Base-by-base conservation (phyloP, 1,140 invertebrate species). In the Bombus confusus region DNA sequence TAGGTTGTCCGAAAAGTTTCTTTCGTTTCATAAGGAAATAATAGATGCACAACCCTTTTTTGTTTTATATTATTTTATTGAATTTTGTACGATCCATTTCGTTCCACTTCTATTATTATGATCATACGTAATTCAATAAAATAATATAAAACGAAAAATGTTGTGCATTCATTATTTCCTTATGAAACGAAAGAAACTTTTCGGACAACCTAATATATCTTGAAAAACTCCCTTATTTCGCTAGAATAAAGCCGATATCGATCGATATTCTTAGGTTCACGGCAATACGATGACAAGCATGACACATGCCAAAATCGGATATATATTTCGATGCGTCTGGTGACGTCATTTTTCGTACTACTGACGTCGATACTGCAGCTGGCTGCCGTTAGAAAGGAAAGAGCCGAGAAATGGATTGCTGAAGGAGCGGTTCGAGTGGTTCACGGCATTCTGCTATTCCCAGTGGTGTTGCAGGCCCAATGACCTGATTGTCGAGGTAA, bases 401-500 rank as follows among this genome's bases (percentile, higher is more conserved):
- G 84, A 80, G 79, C 59, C 68, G 68, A 85, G 83, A 85, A 85
- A 85, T 72, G 77, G 83, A 85, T 85, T 85, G 83, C 77, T 66
- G 83, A 85, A 88, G 87, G 87, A 88, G 87, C 85, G 69, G 52
- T 87, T 85, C 75, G 79, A 87, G 86, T 87, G 86, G 78, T 72
- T 86, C 86, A 37, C 83, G 78, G 84, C 80, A 85, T 84, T 87
- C 79, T 77, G 74, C 73, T 87, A 87, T 87, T 87, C 86, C 86
- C 83, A 87, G 78, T 86, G 78, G 86, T 76, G 69, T 85, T 85
- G 71, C 84, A 87, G 86, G 86, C 86, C 80, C 68, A 86, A 90
- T 89, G 84, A 89, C 86, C 88, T 91, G 84, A 91, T 91, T 89
- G 86, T 85, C 71, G 84, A 85, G 81, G 77, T 72, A 80, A 80